Base-by-base conservation (phyloP, 2,113 vertebrate genomes). In the Emberiza fucata region DNA sequence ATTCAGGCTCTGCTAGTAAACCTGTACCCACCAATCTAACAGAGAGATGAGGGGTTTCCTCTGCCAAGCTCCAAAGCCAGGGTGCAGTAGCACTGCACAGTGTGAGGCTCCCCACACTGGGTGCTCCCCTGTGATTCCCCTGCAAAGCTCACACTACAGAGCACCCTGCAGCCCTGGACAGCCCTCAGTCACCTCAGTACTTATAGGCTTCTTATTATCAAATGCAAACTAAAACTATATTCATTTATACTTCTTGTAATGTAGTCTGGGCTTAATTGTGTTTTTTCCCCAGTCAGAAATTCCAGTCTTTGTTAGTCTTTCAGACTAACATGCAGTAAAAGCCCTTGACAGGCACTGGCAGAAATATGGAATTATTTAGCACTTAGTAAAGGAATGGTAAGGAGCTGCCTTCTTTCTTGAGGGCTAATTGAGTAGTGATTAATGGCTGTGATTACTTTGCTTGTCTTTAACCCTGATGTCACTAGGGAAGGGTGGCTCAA, bases 81-180 rank as follows among this genome's bases (percentile, higher is more conserved):
- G 2, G 16, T 50, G 35, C 1, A 6, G 18, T 20, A 71, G 11
- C 39, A 25, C 3, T 45, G 24, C 37, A 70, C 31, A 8, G 39
- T 28, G 16, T 1, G 3, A 45, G 76, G 54, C 19, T 64, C 29
- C 53, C 53, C 1, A 2, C 45, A 24, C 16, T 7, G 35, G 48
- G 19, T 17, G 12, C 51, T 35, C 42, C 23, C 9, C 22, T 0
- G 0, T n/a, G 33, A 15, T 90, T 57, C 47, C 28, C 12, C 44
- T 9, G 53, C 29, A 54, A 44, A 82, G 24, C 18, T 79, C 33
- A 63, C 39, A n/a, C 12, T 6, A n/a, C 39, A 35, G 21, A 80
- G 25, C 76, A 81, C 14, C 40, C 48, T 0, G 0, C 29, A 79
- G 39, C 8, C 25, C 40, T 21, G 48, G 35, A 28, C 11, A 86